These are phyloP conservation scores for Polypterus senegalus DNA, from an alignment of 2,113 vertebrate species.

Conservation along the genomic window DNA sequence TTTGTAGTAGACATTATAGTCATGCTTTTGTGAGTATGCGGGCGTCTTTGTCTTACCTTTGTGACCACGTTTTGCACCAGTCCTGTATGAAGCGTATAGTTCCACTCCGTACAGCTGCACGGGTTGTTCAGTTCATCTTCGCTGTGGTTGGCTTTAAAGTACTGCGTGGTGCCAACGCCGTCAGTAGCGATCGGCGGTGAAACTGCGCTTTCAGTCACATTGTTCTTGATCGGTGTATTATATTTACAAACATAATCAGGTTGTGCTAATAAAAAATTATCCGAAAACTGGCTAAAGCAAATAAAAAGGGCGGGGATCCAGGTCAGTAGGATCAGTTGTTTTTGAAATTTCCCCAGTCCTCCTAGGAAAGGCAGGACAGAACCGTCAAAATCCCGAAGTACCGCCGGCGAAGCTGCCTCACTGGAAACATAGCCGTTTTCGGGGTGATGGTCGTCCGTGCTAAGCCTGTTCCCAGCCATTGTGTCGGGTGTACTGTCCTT, in stretches of 20 bases:
- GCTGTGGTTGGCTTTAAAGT: slow-evolving; percentile 24
- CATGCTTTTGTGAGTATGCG: too few species aligned
- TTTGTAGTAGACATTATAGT: too few species aligned
- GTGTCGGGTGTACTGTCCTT: slow-evolving; percentile 26
- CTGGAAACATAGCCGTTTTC: slow-evolving; percentile 41
- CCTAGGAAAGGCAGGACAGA: slow-evolving; percentile 84
- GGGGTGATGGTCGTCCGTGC: slow-evolving; percentile 39
- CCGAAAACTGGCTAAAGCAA: slow-evolving; percentile 90
- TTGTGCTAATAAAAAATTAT: slow-evolving; percentile 85
- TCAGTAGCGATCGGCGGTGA: slow-evolving; percentile 19
- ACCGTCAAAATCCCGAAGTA: slow-evolving; percentile 78
- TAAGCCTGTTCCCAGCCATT: slow-evolving; percentile 43
- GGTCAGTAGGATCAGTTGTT: slow-evolving; percentile 82
- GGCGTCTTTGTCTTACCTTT: slow-evolving; percentile 61
- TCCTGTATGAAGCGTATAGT: slow-evolving; percentile 73
- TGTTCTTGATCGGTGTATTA: slow-evolving; percentile 35
- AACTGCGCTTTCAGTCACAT: slow-evolving; percentile 41
- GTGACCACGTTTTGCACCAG: slow-evolving; percentile 89
- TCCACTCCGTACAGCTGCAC: slow-evolving; percentile 71
- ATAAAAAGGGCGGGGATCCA: slow-evolving; percentile 91
- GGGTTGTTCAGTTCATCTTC: slow-evolving; percentile 26
- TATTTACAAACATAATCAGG: slow-evolving; percentile 66
- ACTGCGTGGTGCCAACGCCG: slow-evolving; percentile 26
- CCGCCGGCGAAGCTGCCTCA: slow-evolving; percentile 37
- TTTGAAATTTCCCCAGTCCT: slow-evolving; percentile 75